These are phyloP conservation scores for Aurelia aurita DNA, from an alignment of 30 jellyfish, hydroid and myxozoan species.

Conservation along the genomic window DNA sequence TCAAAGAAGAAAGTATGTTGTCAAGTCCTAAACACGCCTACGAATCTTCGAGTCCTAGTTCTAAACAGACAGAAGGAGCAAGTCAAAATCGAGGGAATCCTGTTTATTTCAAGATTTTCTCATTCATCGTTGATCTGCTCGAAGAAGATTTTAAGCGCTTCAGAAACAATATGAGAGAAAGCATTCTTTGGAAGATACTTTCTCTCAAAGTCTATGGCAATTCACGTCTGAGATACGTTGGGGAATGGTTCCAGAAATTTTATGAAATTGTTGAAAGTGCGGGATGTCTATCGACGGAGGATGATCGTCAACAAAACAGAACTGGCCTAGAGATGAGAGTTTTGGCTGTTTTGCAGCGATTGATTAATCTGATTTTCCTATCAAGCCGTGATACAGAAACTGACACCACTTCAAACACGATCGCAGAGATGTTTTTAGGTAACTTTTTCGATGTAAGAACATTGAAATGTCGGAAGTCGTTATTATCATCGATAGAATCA, in stretches of 20 bases:
- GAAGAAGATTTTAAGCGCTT: slow-evolving; percentile 44
- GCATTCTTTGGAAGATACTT: slow-evolving; percentile 27
- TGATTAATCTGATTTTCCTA: slow-evolving; percentile 15
- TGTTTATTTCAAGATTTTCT: not conserved
- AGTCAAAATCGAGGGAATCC: not conserved
- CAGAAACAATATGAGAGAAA: slow-evolving; percentile 2
- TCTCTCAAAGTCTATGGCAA: slow-evolving; percentile 50
- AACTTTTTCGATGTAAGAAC: slow-evolving; percentile 30
- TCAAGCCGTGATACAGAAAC: slow-evolving; percentile 22
- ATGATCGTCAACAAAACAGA: not conserved
- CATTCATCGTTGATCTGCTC: slow-evolving; percentile 5
- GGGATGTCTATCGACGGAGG: not conserved
- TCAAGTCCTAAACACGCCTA: not conserved
- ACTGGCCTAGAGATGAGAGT: not conserved
- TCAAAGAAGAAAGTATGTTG: too few relatives aligned
- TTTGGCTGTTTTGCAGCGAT: slow-evolving; percentile 23
- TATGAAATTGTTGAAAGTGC: not conserved
- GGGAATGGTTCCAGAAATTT: slow-evolving; percentile 23
- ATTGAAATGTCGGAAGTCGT: slow-evolving; percentile 37
- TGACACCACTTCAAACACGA: not conserved
- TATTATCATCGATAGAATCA: slow-evolving; percentile 38
- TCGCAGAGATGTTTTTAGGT: slow-evolving; percentile 34
- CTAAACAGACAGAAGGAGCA: not conserved
- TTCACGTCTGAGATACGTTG: slow-evolving; percentile 17
- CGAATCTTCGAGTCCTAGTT: not conserved